Evolutionary conservation across 1,140 invertebrate genomes (phyloP), one percentile per base, ranked within the genome.

Genomic region (Brachionus paranguensis): DNA sequence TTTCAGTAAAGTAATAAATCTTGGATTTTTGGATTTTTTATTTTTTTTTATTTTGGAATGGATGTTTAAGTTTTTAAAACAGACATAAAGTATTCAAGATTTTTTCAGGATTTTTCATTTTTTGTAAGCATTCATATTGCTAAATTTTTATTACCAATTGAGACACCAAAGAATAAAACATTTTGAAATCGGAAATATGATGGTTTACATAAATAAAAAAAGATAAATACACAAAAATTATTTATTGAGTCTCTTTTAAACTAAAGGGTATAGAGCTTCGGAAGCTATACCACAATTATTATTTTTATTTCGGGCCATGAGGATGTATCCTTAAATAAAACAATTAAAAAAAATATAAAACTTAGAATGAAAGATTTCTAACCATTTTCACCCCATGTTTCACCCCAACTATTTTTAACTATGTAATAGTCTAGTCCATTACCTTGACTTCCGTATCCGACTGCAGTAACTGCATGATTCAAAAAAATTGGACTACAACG

Each of bases 211-310:
- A 6, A 53, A 53, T n/a, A 53, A 14, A 14, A 14, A n/a, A 53
- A 53, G 17, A 53, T n/a, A 53, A 53, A n/a, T 14, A 53, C 4
- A 14, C 14, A n/a, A 50, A 50, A 50, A 12, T 50, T 2, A 60
- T 20, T 20, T 20, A 60, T 60, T 60, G 0, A 20, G 20, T 27
- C 20, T 60, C 11, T 60, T 3, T 78, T 45, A 79, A 53, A 90
- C 87, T 53, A 88, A 84, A 89, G 91, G 88, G 87, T 91, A 92
- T 70, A 87, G 89, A 84, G 96, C 93, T 78, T 90, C 88, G 17
- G 93, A 92, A 37, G 95, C 95, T 87, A 97, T 93, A 86, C 96
- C 96, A 89, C 96, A 98, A 86, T 94, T 92, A 88, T 97, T 97
- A 1, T 94, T 86, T 86, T 92, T 92, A 89, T 97, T 96, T 85